These are phyloP conservation scores for Syrmaticus mikado DNA, from an alignment of 2,113 vertebrate genomes.

Conservation along the genomic window DNA sequence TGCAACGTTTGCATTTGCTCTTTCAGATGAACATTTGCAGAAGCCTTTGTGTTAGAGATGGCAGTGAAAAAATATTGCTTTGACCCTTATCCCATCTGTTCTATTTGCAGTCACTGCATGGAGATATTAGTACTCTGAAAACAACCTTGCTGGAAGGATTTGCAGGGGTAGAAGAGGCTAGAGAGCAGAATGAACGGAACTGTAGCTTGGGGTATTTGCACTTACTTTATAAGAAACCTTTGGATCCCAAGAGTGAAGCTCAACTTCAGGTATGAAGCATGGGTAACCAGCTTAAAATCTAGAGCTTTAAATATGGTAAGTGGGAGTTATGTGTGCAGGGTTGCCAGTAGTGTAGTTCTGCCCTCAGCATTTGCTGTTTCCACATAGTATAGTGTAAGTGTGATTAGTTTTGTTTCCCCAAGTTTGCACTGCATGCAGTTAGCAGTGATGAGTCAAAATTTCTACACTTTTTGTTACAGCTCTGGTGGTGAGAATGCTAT, in stretches of 20 bases:
- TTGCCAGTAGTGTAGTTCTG: background rate
- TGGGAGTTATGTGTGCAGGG: background rate
- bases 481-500: background rate
- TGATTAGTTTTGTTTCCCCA: background rate
- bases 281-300: background rate
- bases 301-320: background rate
- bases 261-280: slow-evolving; percentile 88
- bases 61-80: background rate
- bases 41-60: background rate
- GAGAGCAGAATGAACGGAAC: slow-evolving; percentile 85
- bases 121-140: slow-evolving; percentile 91
- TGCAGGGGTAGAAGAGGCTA: slow-evolving; percentile 90
- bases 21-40: background rate
- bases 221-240: slow-evolving; percentile 91
- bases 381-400: background rate
- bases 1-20: background rate
- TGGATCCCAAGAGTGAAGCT: slow-evolving; percentile 93
- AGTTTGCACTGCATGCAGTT: background rate
- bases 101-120: slow-evolving; percentile 87
- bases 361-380: background rate
- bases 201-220: slow-evolving; percentile 85
- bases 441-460: slow-evolving; percentile 2
- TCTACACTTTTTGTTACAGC: background rate
- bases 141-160: slow-evolving; percentile 92
- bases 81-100: background rate